Base-by-base conservation (phyloP, 2,888 invertebrate genomes). In the Empis livida region DNA sequence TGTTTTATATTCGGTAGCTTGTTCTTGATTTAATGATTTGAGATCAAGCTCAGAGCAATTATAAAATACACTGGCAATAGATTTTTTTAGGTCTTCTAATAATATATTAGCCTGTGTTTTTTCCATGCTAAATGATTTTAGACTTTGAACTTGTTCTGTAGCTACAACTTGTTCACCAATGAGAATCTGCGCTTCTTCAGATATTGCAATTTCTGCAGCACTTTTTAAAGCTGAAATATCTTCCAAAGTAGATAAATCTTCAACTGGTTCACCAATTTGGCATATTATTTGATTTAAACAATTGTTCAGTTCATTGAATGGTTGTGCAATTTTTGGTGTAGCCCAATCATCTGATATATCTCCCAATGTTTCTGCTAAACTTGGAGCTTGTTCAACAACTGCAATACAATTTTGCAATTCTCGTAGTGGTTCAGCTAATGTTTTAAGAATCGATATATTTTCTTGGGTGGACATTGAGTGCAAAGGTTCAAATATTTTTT, bases 221-320 rank as follows among this genome's bases (percentile, higher is more conserved):
- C 78, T 77, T 64, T 76, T 76, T 14, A 80, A 68, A 14, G 71
- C 74, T 2, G 79, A 78, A 49, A 78, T 67, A 55, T 78, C 78
- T 56, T 77, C 77, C 47, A 65, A 50, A 2, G 67, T 67, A 3
- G 67, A 67, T 3, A 61, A 23, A 43, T 67, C 64, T 42, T 67
- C 65, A 10, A 47, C 45, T 5, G 57, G 54, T 4, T 51, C 53
- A 1, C 17, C 45, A 6, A 47, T 17, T 46, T 51, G 4, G 1
- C 56, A 53, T 9, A 57, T 52, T 3, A 62, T 49, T 16, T 54
- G 59, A 44, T 60, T 61, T 3, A 69, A 51, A 4, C 57, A 61
- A 27, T 59, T 57, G 49, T 70, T 65, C 40, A 71, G 58, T 48
- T 65, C 63, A 38, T 62, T 59, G 1, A 68, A 58, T 1, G 71